Evolutionary conservation across 2,797 vertebrate species (phyloP).

Genomic region (Danio aesculapii): DNA sequence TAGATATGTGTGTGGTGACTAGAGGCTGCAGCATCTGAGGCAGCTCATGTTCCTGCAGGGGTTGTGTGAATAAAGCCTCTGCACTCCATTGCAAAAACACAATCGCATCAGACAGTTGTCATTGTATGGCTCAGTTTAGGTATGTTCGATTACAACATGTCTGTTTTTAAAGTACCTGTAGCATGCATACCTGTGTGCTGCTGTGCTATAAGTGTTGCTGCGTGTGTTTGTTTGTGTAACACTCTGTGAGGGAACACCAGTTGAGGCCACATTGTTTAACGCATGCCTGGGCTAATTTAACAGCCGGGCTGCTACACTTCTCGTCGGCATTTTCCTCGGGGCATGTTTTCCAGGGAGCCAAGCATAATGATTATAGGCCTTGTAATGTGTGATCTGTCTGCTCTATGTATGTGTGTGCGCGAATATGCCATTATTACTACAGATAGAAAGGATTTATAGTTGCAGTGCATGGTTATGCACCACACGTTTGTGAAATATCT

Average conservation of each 20-base stretch:
- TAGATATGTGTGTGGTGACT: slow-evolving; percentile 15
- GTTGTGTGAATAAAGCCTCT: slow-evolving; percentile 33
- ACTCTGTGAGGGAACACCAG: slow-evolving; percentile 50
- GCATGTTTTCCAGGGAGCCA: slow-evolving; percentile 76
- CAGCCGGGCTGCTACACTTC: slow-evolving; percentile 56
- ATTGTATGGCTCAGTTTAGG: slow-evolving; percentile 9
- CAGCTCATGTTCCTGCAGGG: slow-evolving; percentile 34
- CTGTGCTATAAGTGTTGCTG: slow-evolving; percentile 47
- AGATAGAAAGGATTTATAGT: slow-evolving; percentile 39
- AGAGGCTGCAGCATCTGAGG: slow-evolving; percentile 14
- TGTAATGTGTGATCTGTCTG: slow-evolving; percentile 64
- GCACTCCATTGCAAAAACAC: slow-evolving; percentile 18
- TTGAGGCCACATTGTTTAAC: slow-evolving; percentile 77
- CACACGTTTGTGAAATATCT: neutral
- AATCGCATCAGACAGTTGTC: slow-evolving; percentile 3
- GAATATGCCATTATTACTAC: slow-evolving; percentile 32
- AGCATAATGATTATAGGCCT: slow-evolving; percentile 77
- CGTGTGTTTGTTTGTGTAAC: slow-evolving; percentile 45
- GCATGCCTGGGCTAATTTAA: slow-evolving; percentile 81
- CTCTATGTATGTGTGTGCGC: slow-evolving; percentile 39
- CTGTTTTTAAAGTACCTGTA: slow-evolving; percentile 20
- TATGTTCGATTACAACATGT: slow-evolving; percentile 40
- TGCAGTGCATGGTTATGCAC: slow-evolving; percentile 16
- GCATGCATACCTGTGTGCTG: slow-evolving; percentile 41
- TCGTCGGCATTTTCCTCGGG: slow-evolving; percentile 69